A percentile compares a stretch with the other conserved stretches of the same genome.
Conservation (phyloP, 2,797 vertebrate species). For the Merluccius polli region DNA sequence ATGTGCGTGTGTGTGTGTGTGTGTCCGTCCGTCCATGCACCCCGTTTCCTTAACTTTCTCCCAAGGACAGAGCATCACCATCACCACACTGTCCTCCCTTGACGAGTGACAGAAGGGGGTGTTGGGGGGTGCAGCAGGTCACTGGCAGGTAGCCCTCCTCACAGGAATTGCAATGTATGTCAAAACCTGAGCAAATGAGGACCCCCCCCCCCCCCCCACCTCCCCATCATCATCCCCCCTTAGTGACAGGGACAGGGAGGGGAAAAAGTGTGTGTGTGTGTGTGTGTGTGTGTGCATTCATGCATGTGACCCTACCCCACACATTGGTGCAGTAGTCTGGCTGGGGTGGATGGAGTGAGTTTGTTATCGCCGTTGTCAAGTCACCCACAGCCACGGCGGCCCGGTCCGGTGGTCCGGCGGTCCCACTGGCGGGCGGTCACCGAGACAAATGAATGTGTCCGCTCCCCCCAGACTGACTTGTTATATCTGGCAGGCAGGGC, state of each 20-base stretch:
- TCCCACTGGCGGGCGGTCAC: not conserved
- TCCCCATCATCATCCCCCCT: not conserved
- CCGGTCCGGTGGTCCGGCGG: not conserved
- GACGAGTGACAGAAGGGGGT: not conserved
- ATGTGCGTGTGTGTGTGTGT: not conserved
- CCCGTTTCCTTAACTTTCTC: conserved; percentile 27
- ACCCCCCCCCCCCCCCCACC: not conserved
- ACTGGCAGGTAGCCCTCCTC: conserved; percentile 46
- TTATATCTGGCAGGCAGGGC: not conserved
- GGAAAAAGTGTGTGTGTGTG: not conserved
- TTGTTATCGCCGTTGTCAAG: not conserved
- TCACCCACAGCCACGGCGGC: not conserved
- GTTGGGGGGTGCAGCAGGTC: conserved; percentile 6
- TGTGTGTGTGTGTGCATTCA: not conserved
- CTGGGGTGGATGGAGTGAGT: not conserved
- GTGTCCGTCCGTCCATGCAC: not conserved
- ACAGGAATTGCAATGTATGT: conserved; percentile 26
- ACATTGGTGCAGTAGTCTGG: not conserved
- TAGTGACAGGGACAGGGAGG: not conserved
- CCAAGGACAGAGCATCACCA: conserved; percentile 35
- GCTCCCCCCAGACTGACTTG: not conserved
- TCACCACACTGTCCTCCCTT: conserved; percentile 2
- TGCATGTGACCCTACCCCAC: not conserved
- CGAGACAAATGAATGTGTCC: not conserved
- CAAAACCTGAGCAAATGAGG: conserved; percentile 28